Percentiles rank a stretch among this genome's conserved stretches.
phyloP scores from a whole-genome alignment of 2,113 vertebrate species.

The Gallinago media region DNA sequence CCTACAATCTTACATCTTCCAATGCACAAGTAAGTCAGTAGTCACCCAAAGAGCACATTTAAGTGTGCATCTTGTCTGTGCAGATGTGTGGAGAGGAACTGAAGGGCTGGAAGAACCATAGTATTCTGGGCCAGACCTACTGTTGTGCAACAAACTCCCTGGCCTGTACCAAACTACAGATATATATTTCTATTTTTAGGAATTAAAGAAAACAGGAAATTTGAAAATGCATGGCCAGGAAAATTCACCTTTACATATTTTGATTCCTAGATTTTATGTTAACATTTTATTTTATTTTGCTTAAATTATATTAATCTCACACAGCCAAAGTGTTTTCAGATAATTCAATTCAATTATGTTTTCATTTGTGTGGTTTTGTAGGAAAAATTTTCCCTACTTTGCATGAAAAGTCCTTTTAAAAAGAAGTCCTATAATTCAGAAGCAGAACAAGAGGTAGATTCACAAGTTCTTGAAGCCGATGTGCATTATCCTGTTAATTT shows the following conservation, averaged over 20 bases:
- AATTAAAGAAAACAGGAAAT: neutral
- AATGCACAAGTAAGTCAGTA: neutral
- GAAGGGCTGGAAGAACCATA: neutral
- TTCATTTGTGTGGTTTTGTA: neutral
- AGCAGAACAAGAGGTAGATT: neutral
- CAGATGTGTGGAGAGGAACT: neutral
- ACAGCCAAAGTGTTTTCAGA: neutral
- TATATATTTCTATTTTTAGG: neutral
- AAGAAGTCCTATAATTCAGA: neutral
- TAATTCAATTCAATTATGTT: neutral
- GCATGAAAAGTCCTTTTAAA: neutral
- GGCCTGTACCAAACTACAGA: neutral
- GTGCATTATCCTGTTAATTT: neutral
- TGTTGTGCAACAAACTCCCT: neutral
- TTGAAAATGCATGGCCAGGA: neutral
- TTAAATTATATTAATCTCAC: neutral
- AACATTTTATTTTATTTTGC: neutral
- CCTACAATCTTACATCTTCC: neutral
- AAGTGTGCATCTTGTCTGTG: neutral
- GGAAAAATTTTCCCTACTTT: neutral
- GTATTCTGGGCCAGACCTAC: neutral
- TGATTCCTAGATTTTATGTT: neutral
- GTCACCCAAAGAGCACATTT: neutral
- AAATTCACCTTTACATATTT: neutral
- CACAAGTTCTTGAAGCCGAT: neutral